Evolutionary conservation across 2,113 vertebrate species (phyloP), one percentile per base, ranked within the genome.

Genomic region (Trochalopteron elliotii): DNA sequence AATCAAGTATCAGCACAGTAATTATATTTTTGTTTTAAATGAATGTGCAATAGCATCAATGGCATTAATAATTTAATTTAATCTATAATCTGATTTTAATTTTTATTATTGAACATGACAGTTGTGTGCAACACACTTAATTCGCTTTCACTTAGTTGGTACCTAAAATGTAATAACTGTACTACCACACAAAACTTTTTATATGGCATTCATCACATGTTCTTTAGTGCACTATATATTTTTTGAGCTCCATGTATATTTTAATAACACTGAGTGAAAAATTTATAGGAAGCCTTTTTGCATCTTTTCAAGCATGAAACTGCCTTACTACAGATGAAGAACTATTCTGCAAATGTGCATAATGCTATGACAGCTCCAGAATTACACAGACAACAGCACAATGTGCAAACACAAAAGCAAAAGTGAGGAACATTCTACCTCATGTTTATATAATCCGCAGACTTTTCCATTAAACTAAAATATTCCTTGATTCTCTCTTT

Each of bases 161-260:
- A 59, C 45, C 71, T 74, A 55, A 91, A 95, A 85, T 33, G 12
- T 45, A 90, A 39, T 72, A 76, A 76, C 69, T 21, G 6, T 72
- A 37, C 77, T 83, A 47, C 28, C 49, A 53, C 45, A 68, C 77
- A 76, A 45, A 95, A 81, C 37, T 72, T 92, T 83, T 75, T 50
- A 60, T 33, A 82, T 5, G 39, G 45, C 15, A 7, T n/a, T 79
- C 75, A 87, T 82, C 80, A 72, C 53, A n/a, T 39, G 61, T 69
- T 76, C 53, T 82, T 93, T 69, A 91, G 74, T 37, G 35, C 37
- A 77, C 70, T 50, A 50, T 87, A n/a, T 72, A 93, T 61, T 94
- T 94, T 92, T 91, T 85, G 59, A 96, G 55, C 67, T 77, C 77
- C 87, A 96, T 94, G 91, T 95, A 96, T 97, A 91, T 93, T 97